A percentile compares a stretch with the other conserved stretches of the same genome.
These are phyloP conservation scores for Thinocorus orbignyianus DNA, from an alignment of 2,113 vertebrate genomes.

Conservation along the genomic window DNA sequence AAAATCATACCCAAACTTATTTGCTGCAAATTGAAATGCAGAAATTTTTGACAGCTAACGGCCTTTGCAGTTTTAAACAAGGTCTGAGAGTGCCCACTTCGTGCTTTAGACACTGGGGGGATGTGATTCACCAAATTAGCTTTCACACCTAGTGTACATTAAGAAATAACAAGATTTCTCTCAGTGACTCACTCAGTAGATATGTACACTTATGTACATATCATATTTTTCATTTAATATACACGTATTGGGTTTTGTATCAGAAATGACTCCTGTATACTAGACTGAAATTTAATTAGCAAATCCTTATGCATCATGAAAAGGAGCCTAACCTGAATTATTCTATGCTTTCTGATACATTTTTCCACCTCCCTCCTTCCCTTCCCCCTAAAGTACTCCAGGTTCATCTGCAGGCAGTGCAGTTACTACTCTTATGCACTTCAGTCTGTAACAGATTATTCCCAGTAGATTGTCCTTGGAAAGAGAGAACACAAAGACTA, in stretches of 20 bases:
- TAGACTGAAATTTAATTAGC: background rate
- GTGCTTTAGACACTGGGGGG: background rate
- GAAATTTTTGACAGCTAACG: background rate
- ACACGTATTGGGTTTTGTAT: background rate
- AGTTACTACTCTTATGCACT: background rate
- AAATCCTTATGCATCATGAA: background rate
- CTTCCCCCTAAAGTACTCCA: background rate
- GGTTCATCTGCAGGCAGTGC: background rate
- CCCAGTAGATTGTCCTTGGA: background rate
- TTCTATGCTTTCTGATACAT: background rate
- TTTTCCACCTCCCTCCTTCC: no score
- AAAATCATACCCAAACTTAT: background rate
- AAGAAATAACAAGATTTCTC: background rate
- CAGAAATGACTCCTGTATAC: background rate
- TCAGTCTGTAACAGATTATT: background rate
- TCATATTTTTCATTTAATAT: background rate
- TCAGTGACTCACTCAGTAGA: background rate
- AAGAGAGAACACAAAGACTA: background rate
- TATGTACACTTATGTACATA: background rate
- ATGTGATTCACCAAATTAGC: background rate
- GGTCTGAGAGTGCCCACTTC: background rate
- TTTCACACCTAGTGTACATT: background rate
- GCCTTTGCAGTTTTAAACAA: background rate
- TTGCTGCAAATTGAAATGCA: background rate
- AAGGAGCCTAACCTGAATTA: background rate